Conservation (phyloP, 2,888 invertebrate species). For the Ligdia adustata region DNA sequence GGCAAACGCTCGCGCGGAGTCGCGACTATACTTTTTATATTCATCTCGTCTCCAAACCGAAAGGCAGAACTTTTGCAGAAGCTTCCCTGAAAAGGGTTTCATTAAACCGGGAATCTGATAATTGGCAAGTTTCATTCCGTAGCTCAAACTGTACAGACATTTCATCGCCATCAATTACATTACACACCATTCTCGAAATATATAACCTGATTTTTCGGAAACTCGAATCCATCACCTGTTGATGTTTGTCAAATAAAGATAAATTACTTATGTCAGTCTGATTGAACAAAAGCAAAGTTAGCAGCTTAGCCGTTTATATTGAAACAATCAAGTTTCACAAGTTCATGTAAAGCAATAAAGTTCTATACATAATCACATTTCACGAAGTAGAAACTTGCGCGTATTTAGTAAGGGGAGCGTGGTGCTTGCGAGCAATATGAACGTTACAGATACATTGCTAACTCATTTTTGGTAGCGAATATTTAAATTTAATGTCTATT, state of each 20-base stretch:
- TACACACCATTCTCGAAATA: slow-evolving; percentile 37
- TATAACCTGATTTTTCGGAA: slow-evolving; percentile 36
- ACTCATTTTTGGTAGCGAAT: too few relatives aligned
- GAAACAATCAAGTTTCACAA: slow-evolving; percentile 72
- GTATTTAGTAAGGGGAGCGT: slow-evolving; percentile 44
- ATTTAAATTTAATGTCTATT: too few relatives aligned
- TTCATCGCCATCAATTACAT: slow-evolving; percentile 41
- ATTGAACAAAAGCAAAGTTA: slow-evolving; percentile 64
- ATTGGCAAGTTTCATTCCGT: slow-evolving; percentile 50
- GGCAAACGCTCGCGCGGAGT: slow-evolving; percentile 62
- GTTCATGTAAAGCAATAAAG: slow-evolving; percentile 74
- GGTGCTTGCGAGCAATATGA: slow-evolving; percentile 49
- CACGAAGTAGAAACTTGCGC: slow-evolving; percentile 59
- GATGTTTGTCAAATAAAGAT: slow-evolving; percentile 28
- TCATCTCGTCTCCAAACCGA: slow-evolving; percentile 53
- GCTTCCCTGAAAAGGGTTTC: slow-evolving; percentile 44
- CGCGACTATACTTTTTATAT: slow-evolving; percentile 71
- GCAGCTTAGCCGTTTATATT: slow-evolving; percentile 66
- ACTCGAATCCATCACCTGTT: slow-evolving; percentile 13
- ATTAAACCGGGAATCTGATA: slow-evolving; percentile 40
- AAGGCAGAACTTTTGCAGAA: slow-evolving; percentile 45
- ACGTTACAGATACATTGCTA: slow-evolving; percentile 52
- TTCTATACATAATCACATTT: slow-evolving; percentile 74
- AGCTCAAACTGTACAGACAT: slow-evolving; percentile 35
- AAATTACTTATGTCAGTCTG: slow-evolving; percentile 39